Percentiles rank a stretch among this genome's conserved stretches.
Evolutionary conservation across 1,140 invertebrate genomes (phyloP).

Genomic region (Epicauta chinensis): DNA sequence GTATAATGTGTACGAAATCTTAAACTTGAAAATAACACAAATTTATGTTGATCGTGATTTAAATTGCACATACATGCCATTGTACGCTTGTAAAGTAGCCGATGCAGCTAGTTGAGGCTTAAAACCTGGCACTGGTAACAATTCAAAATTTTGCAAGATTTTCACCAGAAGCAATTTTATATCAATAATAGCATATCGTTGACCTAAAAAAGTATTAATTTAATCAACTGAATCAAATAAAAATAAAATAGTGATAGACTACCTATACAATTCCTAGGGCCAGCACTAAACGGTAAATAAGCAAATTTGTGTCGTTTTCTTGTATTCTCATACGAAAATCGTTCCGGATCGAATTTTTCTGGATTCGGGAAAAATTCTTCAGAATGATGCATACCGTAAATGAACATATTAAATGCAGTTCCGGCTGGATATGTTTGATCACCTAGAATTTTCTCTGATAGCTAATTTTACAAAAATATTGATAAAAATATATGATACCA

Average conservation of each 20-base stretch:
- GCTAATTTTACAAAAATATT: background rate
- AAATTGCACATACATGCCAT: conserved; percentile 19
- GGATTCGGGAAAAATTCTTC: conserved; percentile 57
- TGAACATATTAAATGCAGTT: conserved; percentile 16
- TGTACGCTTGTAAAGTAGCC: conserved; percentile 27
- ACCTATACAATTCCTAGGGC: conserved; percentile 58
- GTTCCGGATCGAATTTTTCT: conserved; percentile 58
- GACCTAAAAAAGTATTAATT: conserved; percentile 31
- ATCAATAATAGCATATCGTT: conserved; percentile 45
- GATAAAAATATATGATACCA: conserved; percentile 18
- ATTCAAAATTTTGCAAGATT: conserved; percentile 36
- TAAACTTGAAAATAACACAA: no score
- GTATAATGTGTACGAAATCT: no score
- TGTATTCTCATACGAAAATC: conserved; percentile 54
- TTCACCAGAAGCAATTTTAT: conserved; percentile 44
- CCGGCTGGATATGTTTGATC: conserved; percentile 36
- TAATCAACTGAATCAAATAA: background rate
- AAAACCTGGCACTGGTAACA: conserved; percentile 19
- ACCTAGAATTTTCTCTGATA: background rate
- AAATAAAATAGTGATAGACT: conserved; percentile 4
- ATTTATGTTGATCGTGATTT: conserved; percentile 1
- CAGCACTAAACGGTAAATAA: conserved; percentile 61
- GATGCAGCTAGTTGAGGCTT: conserved; percentile 15
- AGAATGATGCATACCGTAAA: conserved; percentile 53
- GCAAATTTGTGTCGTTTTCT: conserved; percentile 44